phyloP scores from a whole-genome alignment of 2,888 invertebrate genomes.

The Eupithecia abbreviata region DNA sequence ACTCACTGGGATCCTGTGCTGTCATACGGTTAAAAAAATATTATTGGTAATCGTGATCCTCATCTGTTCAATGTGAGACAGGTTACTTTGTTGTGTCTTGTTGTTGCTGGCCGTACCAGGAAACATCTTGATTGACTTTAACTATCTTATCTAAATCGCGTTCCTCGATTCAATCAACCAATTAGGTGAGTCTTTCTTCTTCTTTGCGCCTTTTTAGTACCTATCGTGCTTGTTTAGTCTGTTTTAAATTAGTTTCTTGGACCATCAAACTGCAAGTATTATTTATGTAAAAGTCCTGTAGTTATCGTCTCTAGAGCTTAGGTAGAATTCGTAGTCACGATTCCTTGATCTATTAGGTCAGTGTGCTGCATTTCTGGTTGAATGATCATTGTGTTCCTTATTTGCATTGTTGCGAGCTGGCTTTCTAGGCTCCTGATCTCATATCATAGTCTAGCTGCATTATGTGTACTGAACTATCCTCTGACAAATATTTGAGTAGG shows the following conservation, averaged over 20 bases:
- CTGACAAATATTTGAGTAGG: neutral
- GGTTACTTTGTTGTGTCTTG: slow-evolving; percentile 13
- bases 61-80: slow-evolving; percentile 16
- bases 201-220: neutral
- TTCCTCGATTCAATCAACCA: slow-evolving; percentile 30
- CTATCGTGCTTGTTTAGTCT: neutral
- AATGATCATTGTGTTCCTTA: slow-evolving; percentile 33
- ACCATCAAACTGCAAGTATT: neutral
- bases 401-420: slow-evolving; percentile 30
- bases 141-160: slow-evolving; percentile 26
- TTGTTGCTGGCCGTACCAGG: neutral
- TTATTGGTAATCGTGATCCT: slow-evolving; percentile 34
- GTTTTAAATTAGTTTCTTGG: neutral
- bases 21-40: slow-evolving; percentile 43
- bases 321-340: slow-evolving; percentile 23
- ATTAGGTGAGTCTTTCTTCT: slow-evolving; percentile 10
- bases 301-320: neutral
- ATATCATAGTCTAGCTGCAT: neutral
- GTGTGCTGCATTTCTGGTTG: slow-evolving; percentile 36
- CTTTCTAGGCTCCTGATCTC: slow-evolving; percentile 7
- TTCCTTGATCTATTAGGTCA: slow-evolving; percentile 33
- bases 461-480: neutral
- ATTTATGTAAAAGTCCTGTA: neutral
- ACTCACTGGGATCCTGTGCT: slow-evolving; percentile 53
- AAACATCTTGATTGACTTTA: slow-evolving; percentile 25